Base-by-base conservation (phyloP, 2,888 invertebrate genomes). In the Lapara coniferarum region DNA sequence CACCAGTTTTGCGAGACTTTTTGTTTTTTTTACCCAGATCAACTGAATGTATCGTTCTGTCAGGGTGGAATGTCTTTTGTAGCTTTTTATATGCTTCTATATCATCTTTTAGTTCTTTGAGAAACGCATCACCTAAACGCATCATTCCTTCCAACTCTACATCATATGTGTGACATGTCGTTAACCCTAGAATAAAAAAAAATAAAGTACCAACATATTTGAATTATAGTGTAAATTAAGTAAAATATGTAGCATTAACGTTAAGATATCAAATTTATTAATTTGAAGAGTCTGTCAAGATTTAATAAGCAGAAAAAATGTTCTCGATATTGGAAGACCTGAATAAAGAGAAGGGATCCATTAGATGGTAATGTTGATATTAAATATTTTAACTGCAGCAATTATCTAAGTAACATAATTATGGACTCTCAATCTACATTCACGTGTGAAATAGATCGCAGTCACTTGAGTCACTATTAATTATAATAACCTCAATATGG, bases 121-220 rank as follows among this genome's bases (percentile, higher is more conserved):
- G 1, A 0, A 76, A 53, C 0, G 66, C n/a, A 0, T 70, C 13
- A 8, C 67, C 69, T 37, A 78, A 5, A 46, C 59, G 71, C 13
- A 76, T 0, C 0, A 66, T 56, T 10, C 72, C 78, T 66, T 78
- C 71, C 10, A 78, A 6, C 53, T 75, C 66, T 44, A 75, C 0
- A 14, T 78, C 77, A 56, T 68, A 72, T 16, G 72, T 67, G 7
- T 69, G n/a, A 8, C 55, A 72, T 67, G 69, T 55, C 25, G 72
- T 19, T 49, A 63, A 19, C 6, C 7, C 63, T 63, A 49, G 10
- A 55, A 55, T n/a, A 8, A 16, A 4, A 55, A 55, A 55, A 19
- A 12, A 51, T 13, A 51, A 51, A 13, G 51, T 10, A 51, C 37
- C 37, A 37, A 37, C 37, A 37, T 37, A 37, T 37, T 37, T 5